Percentiles rank a stretch among this genome's conserved stretches.
phyloP scores from a whole-genome alignment of 2,797 vertebrate species.

The Eremophila alpestris region DNA sequence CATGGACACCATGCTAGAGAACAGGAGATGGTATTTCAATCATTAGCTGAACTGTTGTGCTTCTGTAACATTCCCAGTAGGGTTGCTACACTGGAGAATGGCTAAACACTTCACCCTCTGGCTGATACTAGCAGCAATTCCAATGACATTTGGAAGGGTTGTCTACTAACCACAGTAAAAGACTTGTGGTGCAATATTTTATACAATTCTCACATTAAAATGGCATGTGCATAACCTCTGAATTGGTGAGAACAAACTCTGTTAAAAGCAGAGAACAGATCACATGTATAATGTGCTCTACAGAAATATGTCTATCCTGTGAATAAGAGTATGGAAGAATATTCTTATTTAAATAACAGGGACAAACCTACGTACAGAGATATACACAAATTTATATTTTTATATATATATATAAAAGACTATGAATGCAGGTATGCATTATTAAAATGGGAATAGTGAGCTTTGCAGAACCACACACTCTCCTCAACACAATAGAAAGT shows the following conservation, averaged over 20 bases:
- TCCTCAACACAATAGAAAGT: not conserved
- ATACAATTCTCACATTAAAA: not conserved
- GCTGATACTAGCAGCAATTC: not conserved
- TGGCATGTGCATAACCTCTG: not conserved
- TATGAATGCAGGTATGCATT: not conserved
- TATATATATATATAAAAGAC: not conserved
- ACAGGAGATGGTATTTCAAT: not conserved
- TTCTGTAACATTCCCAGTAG: not conserved
- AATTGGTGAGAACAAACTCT: not conserved
- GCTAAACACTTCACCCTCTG: not conserved
- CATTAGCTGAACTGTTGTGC: not conserved
- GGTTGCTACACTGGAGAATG: not conserved
- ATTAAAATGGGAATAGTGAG: not conserved
- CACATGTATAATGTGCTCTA: not conserved
- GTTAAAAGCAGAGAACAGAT: not conserved
- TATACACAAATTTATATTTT: not conserved
- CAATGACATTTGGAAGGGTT: not conserved
- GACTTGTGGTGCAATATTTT: not conserved
- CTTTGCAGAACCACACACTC: not conserved
- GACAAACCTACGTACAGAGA: not conserved
- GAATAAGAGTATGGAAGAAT: not conserved
- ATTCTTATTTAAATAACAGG: not conserved
- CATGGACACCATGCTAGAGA: not conserved
- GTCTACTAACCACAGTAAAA: not conserved
- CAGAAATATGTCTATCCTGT: not conserved